A percentile compares a stretch with the other conserved stretches of the same genome.
Conservation (phyloP, 2,797 vertebrate species). For the Graptemys geographica region DNA sequence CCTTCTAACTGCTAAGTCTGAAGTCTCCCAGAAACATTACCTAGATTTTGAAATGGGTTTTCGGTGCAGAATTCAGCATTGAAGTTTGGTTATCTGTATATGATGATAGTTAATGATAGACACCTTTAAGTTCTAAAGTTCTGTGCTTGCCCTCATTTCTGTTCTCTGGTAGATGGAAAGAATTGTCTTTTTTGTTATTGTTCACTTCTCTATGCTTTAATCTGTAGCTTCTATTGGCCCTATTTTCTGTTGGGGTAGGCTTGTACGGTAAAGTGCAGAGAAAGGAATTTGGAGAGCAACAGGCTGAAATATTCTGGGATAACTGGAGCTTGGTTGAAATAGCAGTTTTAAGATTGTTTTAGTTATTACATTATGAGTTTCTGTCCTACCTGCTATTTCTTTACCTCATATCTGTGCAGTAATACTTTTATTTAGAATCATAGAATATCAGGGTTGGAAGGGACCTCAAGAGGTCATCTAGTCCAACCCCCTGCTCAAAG, state of each 20-base stretch:
- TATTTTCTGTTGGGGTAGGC: not conserved
- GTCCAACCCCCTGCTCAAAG: too few relatives aligned
- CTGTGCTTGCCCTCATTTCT: accelerated
- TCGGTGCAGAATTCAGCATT: not conserved
- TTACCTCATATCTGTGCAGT: not conserved
- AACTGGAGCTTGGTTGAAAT: not conserved
- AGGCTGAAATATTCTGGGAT: not conserved
- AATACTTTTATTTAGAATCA: not conserved
- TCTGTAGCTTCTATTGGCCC: not conserved
- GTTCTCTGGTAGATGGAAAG: not conserved
- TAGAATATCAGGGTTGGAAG: too few relatives aligned
- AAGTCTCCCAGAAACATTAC: not conserved
- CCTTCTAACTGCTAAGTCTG: constrained; percentile 5
- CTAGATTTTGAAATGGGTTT: not conserved
- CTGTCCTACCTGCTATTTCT: not conserved
- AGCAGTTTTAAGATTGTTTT: not conserved
- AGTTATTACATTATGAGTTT: accelerated
- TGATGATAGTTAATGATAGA: not conserved
- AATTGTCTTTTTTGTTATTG: not conserved
- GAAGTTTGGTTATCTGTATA: not conserved
- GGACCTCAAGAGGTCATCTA: too few relatives aligned
- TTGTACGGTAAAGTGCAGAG: not conserved
- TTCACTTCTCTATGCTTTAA: not conserved
- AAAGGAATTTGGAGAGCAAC: not conserved
- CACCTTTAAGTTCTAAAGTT: not conserved